Conservation (phyloP, 2,888 invertebrate species). For the Loripinus fragilis region DNA sequence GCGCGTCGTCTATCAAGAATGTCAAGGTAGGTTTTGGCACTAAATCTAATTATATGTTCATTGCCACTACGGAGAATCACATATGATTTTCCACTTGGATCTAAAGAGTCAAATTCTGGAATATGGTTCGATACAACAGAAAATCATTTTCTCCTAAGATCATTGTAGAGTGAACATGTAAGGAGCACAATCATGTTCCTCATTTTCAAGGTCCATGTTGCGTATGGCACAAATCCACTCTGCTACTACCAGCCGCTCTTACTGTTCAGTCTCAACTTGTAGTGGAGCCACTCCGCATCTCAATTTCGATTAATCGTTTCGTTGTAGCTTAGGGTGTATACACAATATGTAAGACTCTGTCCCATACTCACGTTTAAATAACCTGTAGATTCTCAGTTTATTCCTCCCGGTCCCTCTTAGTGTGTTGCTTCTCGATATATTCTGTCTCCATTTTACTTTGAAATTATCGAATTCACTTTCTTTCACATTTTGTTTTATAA, state of each 20-base stretch:
- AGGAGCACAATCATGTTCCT: neutral
- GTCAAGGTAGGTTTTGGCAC: slow-evolving; percentile 10
- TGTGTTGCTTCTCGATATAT: neutral
- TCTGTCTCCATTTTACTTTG: neutral
- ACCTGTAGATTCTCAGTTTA: neutral
- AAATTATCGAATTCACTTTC: neutral
- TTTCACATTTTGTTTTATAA: neutral
- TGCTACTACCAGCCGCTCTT: neutral
- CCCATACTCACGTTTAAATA: neutral
- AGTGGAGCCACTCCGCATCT: neutral
- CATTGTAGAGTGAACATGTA: neutral
- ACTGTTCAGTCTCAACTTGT: neutral
- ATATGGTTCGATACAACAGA: neutral
- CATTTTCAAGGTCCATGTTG: neutral
- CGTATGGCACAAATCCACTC: neutral
- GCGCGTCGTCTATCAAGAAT: neutral
- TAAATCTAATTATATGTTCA: neutral
- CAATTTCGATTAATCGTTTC: neutral
- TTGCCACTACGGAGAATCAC: neutral
- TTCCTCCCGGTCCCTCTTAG: neutral
- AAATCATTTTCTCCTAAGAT: neutral
- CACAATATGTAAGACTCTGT: neutral
- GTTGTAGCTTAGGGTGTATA: neutral
- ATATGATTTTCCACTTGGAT: neutral
- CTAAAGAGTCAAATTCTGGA: neutral